phyloP scores from a whole-genome alignment of 2,113 vertebrate genomes.

The Pangasianodon gigas region DNA sequence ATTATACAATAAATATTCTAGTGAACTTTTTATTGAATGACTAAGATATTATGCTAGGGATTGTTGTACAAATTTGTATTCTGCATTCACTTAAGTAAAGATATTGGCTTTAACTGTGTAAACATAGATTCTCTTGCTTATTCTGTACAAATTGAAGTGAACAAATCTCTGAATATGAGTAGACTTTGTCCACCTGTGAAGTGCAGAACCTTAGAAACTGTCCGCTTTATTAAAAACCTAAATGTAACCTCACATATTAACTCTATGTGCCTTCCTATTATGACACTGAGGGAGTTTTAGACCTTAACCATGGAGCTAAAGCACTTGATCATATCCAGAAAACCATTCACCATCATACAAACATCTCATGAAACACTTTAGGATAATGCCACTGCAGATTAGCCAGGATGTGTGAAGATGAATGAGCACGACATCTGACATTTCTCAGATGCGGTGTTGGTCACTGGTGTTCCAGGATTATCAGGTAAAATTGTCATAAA shows the following conservation, averaged over 20 bases:
- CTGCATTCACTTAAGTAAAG: slow-evolving; percentile 97
- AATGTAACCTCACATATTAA: slow-evolving; percentile 71
- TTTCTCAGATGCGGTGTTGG: background rate
- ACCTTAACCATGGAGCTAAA: background rate
- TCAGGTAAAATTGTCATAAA: background rate
- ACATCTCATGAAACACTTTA: background rate
- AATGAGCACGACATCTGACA: background rate
- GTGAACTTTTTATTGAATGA: slow-evolving; percentile 99
- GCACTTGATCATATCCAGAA: background rate
- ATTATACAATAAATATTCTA: slow-evolving; percentile 98
- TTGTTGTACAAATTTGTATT: slow-evolving; percentile 99
- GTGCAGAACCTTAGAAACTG: slow-evolving; percentile 75
- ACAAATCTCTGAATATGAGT: slow-evolving; percentile 68
- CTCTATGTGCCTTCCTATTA: slow-evolving; percentile 68
- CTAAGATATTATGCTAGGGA: slow-evolving; percentile 96
- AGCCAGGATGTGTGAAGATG: background rate
- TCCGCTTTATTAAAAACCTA: slow-evolving; percentile 80
- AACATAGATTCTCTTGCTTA: slow-evolving; percentile 80
- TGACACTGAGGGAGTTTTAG: background rate
- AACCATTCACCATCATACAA: background rate
- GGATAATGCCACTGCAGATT: background rate
- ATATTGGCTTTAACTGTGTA: slow-evolving; percentile 97
- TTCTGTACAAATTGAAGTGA: slow-evolving; percentile 76
- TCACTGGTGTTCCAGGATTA: background rate
- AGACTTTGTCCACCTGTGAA: slow-evolving; percentile 78